Evolutionary conservation across 2,113 vertebrate genomes (phyloP), one percentile per base, ranked within the genome.

Genomic region (Vireo altiloquus): DNA sequence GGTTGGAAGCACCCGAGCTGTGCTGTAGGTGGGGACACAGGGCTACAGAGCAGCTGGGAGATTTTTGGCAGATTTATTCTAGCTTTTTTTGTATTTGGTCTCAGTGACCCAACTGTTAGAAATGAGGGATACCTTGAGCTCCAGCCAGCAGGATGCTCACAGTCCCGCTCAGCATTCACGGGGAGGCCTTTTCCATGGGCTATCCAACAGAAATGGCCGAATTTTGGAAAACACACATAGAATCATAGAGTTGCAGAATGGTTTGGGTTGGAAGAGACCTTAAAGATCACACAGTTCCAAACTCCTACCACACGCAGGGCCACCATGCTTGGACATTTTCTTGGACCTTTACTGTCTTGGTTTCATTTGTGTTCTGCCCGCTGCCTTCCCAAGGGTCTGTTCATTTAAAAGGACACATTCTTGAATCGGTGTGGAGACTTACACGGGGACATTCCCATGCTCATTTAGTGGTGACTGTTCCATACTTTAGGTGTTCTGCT

Each of bases 11-110:
- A 18, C 33, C 31, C 0, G 1, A 20, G 27, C 3, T 15, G 23
- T 11, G 77, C 19, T 7, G 6, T 9, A 2, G 30, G 33, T 2
- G 50, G 54, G n/a, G 0, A 1, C 49, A 1, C 0, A 0, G 42
- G 5, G 56, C 64, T 70, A 18, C 46, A 16, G 37, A 42, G 10
- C 18, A 18, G 37, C 39, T 20, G 19, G 19, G 24, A 4, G 27
- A 18, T 7, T 13, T 46, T 20, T 7, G 25, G 52, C 50, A 56
- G 64, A n/a, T 81, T 80, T 20, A 35, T 28, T 61, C 9, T 23
- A 49, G 15, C 7, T n/a, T 27, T 60, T n/a, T 44, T 12, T 20
- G 10, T 33, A 52, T 50, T 81, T 44, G 1, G 19, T 17, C 23
- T 59, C 28, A 66, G 44, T 52, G 39, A 66, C 22, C 8, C 44